Evolutionary conservation across 2,113 vertebrate genomes (phyloP).

Genomic region (Xenopus tropicalis): UCB_Xtro_10.0 CM004443.2:70086001-70086500

Average conservation of each 20-base stretch:
- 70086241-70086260: conserved; percentile 48
- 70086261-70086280: conserved; percentile 50
- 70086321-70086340: conserved; percentile 41
- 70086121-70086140: conserved; percentile 3
- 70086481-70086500: background rate
- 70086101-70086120: background rate
- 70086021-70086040: background rate
- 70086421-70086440: too few relatives aligned
- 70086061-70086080: background rate
- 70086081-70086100: background rate
- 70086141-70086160: background rate
- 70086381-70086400: background rate
- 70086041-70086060: background rate
- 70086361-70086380: background rate
- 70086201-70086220: conserved; percentile 46
- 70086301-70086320: conserved; percentile 36
- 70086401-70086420: background rate
- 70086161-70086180: conserved; percentile 41
- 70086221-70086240: conserved; percentile 50
- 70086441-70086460: too few relatives aligned
- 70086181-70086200: conserved; percentile 32
- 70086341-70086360: background rate
- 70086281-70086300: conserved; percentile 47
- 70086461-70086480: too few relatives aligned
- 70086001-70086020: background rate